Conservation (phyloP, 2,888 invertebrate species). For the Coenonympha glycerion region DNA sequence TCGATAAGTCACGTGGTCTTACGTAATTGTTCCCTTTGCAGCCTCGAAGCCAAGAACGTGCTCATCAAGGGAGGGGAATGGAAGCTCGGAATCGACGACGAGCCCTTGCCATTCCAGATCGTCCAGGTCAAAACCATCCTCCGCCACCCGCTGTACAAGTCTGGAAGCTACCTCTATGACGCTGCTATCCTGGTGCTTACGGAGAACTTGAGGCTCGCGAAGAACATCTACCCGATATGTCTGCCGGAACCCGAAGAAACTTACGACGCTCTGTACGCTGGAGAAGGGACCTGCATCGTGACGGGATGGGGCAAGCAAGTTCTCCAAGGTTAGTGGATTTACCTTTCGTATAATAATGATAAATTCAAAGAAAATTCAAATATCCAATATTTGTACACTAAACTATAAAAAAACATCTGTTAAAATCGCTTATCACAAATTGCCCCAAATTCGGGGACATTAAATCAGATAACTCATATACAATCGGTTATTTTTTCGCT, state of each 20-base stretch:
- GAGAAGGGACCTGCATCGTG: constrained; percentile 80
- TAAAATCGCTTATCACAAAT: too few species aligned
- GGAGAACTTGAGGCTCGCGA: constrained; percentile 78
- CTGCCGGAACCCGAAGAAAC: constrained; percentile 68
- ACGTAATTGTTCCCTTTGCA: constrained; percentile 40
- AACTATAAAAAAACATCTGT: too few species aligned
- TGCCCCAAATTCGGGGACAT: too few species aligned
- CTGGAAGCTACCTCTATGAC: constrained; percentile 78
- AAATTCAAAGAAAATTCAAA: too few species aligned
- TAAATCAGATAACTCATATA: too few species aligned
- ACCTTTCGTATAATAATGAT: too few species aligned
- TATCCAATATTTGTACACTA: too few species aligned
- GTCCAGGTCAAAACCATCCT: constrained; percentile 81
- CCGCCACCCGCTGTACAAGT: constrained; percentile 81
- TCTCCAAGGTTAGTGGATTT: constrained; percentile 79
- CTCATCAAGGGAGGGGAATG: constrained; percentile 89
- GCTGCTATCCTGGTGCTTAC: constrained; percentile 82
- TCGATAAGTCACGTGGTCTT: not conserved
- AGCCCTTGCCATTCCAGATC: constrained; percentile 86
- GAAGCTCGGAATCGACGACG: constrained; percentile 87
- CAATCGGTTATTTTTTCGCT: too few species aligned
- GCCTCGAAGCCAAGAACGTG: constrained; percentile 79
- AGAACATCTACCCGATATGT: constrained; percentile 85
- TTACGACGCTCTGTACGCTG: constrained; percentile 76
- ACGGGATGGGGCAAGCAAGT: constrained; percentile 90